phyloP scores from a whole-genome alignment of 2,797 vertebrate species.

The Zenarchopterus dispar region DNA sequence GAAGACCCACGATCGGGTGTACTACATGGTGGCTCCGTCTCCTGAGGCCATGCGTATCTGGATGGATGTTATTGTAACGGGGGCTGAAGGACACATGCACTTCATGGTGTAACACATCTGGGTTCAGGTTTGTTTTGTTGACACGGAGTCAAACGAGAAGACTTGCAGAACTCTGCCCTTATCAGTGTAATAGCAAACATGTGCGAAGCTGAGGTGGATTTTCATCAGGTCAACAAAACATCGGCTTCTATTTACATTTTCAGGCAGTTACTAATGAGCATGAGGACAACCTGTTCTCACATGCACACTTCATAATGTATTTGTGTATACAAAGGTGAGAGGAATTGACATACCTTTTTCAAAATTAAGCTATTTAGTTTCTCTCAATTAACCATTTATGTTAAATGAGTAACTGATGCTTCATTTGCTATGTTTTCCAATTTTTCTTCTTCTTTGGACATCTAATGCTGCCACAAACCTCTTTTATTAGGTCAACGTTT shows the following conservation, averaged over 20 bases:
- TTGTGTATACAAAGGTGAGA: constrained; percentile 20
- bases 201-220: constrained; percentile 4
- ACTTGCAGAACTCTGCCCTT: neutral
- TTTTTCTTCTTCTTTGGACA: constrained; percentile 2
- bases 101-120: constrained; percentile 87
- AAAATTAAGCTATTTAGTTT: constrained; percentile 47
- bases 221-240: constrained; percentile 29
- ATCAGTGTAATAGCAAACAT: neutral
- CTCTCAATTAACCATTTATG: constrained; percentile 15
- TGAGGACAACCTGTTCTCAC: constrained; percentile 9
- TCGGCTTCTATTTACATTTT: constrained; percentile 33
- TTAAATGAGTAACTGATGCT: constrained; percentile 15
- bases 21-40: constrained; percentile 96
- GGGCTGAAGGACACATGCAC: constrained; percentile 95
- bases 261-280: constrained; percentile 9
- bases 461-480: no score
- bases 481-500: no score
- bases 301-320: constrained; percentile 37
- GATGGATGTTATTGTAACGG: constrained; percentile 98
- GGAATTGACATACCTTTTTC: constrained; percentile 18
- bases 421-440: neutral
- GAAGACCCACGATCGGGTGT: constrained; percentile 96
- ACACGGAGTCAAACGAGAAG: neutral
- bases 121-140: neutral
- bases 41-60: constrained; percentile 98